Conservation (phyloP, 2,113 vertebrate species). For the Pelecanus crispus region DNA sequence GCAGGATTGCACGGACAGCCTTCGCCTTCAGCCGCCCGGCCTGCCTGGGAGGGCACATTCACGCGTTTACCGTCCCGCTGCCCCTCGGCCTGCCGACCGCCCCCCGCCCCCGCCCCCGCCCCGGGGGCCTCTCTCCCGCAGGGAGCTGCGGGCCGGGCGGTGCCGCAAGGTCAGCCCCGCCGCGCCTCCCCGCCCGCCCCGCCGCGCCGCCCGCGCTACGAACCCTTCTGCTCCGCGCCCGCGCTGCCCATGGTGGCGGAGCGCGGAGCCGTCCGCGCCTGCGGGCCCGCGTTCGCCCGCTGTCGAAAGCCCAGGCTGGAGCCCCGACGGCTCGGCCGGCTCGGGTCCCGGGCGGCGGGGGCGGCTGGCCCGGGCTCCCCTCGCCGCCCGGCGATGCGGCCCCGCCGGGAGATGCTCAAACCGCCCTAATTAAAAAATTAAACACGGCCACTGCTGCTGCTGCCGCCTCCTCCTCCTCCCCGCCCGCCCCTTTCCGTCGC, state of each 20-base stretch:
- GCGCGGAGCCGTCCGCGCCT: background rate
- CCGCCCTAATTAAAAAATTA: conserved; percentile 33
- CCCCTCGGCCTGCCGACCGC: background rate
- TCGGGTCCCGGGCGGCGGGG: background rate
- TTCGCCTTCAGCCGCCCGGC: fast-evolving
- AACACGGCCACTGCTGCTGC: background rate
- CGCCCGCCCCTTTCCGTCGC: conserved; percentile 5
- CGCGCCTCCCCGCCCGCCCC: background rate
- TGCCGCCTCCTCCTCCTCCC: background rate
- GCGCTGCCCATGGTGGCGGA: conserved; percentile 44
- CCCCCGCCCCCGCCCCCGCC: too few relatives aligned
- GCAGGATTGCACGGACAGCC: background rate
- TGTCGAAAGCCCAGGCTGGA: background rate
- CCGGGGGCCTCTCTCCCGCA: background rate
- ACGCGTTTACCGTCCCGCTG: background rate
- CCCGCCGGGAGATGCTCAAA: conserved; percentile 30
- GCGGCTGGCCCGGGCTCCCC: background rate
- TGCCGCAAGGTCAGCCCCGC: background rate
- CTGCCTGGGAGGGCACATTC: background rate
- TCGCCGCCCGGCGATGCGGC: background rate
- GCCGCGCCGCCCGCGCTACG: background rate
- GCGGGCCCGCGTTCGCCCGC: background rate
- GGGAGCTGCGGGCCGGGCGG: background rate
- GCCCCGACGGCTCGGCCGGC: background rate
- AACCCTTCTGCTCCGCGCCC: conserved; percentile 8